A percentile compares a stretch with the other conserved stretches of the same genome.
These are phyloP conservation scores for Gallinago media DNA, from an alignment of 2,113 vertebrate genomes.

Conservation along the genomic window DNA sequence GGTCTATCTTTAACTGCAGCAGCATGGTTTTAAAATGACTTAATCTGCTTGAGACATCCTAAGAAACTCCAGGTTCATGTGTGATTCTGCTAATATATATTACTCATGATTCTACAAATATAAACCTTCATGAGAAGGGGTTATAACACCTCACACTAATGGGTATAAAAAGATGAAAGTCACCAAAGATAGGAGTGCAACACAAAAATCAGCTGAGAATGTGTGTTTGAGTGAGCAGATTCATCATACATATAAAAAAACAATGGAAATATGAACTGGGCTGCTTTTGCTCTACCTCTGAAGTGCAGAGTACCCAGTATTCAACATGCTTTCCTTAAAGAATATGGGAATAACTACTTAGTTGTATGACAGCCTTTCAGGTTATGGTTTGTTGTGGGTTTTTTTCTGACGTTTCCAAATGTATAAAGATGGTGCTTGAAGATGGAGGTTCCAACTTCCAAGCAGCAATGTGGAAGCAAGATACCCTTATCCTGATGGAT, in stretches of 20 bases:
- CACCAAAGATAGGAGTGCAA: neutral
- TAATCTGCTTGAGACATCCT: neutral
- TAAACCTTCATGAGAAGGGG: neutral
- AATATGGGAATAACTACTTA: neutral
- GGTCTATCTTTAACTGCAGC: constrained; percentile 25
- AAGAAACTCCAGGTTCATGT: neutral
- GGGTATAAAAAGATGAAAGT: neutral
- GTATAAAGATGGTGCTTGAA: neutral
- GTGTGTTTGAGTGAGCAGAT: neutral
- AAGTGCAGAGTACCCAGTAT: neutral
- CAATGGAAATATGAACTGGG: neutral
- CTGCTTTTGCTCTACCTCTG: neutral
- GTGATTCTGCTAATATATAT: neutral
- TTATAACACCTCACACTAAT: neutral
- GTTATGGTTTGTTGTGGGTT: neutral
- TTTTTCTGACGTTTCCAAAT: neutral
- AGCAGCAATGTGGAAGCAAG: neutral
- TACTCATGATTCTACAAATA: neutral
- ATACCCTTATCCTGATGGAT: neutral
- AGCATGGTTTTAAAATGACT: neutral
- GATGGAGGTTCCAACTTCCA: neutral
- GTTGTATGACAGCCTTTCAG: neutral
- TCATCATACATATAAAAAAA: neutral
- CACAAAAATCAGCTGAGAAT: neutral
- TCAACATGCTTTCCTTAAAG: neutral